Base-by-base conservation (phyloP, 2,113 vertebrate genomes). In the Kryptolebias marmoratus region DNA sequence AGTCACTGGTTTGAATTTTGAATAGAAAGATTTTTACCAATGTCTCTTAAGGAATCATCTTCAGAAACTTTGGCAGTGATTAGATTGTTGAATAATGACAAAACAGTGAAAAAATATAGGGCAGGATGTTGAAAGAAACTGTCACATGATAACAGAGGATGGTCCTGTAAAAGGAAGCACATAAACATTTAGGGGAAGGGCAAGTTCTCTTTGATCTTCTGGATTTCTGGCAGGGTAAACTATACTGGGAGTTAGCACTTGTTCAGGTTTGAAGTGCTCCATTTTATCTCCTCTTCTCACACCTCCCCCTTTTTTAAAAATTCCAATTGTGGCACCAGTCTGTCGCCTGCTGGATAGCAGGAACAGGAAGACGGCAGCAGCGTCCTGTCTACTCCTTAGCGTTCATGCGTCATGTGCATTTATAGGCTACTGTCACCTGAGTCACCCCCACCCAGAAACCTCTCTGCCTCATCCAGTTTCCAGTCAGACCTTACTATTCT, bases 331-430 rank as follows among this genome's bases (percentile, higher is more conserved):
- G 94, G 93, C 92, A 94, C 93, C 93, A 92, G 90, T 85, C 87
- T 91, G 94, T 92, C 92, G 92, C 92, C 88, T 90, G 85, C 75
- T 87, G 83, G 81, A 83, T 91, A 87, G 86, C 91, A 93, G 93
- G 89, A 91, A 91, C 87, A 90, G 91, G 92, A 94, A 94, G 89
- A 94, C 81, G 84, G 85, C 88, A 83, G 87, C 82, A 83, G 89
- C 82, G 91, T 93, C 92, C 94, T 90, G 89, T 87, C 91, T 91
- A 84, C 70, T 72, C 79, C 75, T 42, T 28, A 0, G 87, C 86
- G 73, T 18, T 81, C 48, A 64, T 92, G 92, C 88, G 88, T 93
- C 90, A 91, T 74, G 68, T 39, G 56, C 62, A 22, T 50, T 61
- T 68, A 68, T 87, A 75, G 58, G 61, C 80, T 89, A 69, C 85